Percentiles rank a stretch among this genome's conserved stretches.
Conservation (phyloP, 2,888 invertebrate genomes). For the Eueremaeus valkanovi region DNA sequence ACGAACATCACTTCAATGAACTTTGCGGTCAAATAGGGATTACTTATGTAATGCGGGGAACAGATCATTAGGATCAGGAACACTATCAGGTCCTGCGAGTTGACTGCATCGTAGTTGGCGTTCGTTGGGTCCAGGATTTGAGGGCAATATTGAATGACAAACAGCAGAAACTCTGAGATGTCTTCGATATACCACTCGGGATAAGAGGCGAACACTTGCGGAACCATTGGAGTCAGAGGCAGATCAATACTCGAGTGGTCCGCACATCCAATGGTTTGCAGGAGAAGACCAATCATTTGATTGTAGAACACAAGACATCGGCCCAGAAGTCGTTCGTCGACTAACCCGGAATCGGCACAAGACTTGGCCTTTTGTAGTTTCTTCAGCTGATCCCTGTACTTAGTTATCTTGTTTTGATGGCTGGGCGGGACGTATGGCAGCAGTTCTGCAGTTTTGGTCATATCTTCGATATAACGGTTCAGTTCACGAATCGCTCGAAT, state of each 20-base stretch:
- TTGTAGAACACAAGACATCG: constrained; percentile 82
- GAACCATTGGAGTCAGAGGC: constrained; percentile 60
- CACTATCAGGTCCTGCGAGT: constrained; percentile 68
- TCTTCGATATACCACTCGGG: constrained; percentile 98
- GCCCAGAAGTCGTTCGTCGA: constrained; percentile 76
- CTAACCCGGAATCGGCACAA: constrained; percentile 82
- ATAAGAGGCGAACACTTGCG: constrained; percentile 76
- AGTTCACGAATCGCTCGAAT: constrained; percentile 74
- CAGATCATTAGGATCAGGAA: constrained; percentile 87
- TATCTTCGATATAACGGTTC: constrained; percentile 76
- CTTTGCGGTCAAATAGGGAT: constrained; percentile 95
- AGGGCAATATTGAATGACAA: constrained; percentile 65
- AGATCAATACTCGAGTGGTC: constrained; percentile 52
- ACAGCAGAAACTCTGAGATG: constrained; percentile 90
- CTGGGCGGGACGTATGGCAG: constrained; percentile 60
- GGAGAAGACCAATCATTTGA: constrained; percentile 73
- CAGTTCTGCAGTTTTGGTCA: constrained; percentile 66
- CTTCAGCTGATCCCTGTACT: constrained; percentile 83
- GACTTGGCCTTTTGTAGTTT: constrained; percentile 70
- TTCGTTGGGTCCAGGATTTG: constrained; percentile 58
- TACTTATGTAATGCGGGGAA: constrained; percentile 82
- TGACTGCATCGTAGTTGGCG: constrained; percentile 21
- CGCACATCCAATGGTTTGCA: constrained; percentile 50
- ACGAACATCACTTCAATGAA: constrained; percentile 75
- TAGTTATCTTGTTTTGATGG: constrained; percentile 69